Conservation (phyloP, 2,797 vertebrate species). For the Crocidura indochinensis region DNA sequence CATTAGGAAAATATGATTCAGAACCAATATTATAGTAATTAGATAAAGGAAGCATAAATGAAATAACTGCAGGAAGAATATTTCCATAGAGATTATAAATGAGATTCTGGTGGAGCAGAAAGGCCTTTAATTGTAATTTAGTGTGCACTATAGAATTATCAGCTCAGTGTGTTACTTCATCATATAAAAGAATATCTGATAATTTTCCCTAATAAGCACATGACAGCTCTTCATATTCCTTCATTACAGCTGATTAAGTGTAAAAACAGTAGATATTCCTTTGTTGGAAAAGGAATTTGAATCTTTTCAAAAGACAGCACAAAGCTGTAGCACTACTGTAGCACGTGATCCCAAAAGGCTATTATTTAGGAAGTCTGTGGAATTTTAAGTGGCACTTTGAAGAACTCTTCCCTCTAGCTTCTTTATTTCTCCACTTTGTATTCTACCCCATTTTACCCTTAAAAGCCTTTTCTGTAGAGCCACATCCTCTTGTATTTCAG, state of each 20-base stretch:
- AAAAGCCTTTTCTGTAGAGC: conserved; percentile 9
- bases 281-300: conserved; percentile 84
- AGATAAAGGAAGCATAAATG: conserved; percentile 92
- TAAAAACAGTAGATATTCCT: conserved; percentile 88
- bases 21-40: conserved; percentile 92
- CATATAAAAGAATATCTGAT: conserved; percentile 91
- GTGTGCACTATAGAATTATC: conserved; percentile 91
- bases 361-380: conserved; percentile 73
- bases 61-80: conserved; percentile 91
- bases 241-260: conserved; percentile 89
- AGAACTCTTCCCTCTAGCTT: conserved; percentile 54
- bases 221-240: conserved; percentile 90
- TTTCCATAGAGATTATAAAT: conserved; percentile 92
- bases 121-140: conserved; percentile 92
- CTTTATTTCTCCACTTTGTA: background rate
- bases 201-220: conserved; percentile 91
- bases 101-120: conserved; percentile 91
- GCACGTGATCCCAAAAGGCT: conserved; percentile 60
- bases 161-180: conserved; percentile 90
- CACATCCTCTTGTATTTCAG: background rate
- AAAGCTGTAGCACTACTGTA: conserved; percentile 65
- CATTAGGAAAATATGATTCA: conserved; percentile 92
- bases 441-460: conserved; percentile 18
- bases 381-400: conserved; percentile 71
- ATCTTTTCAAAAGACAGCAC: conserved; percentile 80